These are phyloP conservation scores for Pemphigus obesinymphae DNA, from an alignment of 1,140 invertebrate species.

Conservation along the genomic window DNA sequence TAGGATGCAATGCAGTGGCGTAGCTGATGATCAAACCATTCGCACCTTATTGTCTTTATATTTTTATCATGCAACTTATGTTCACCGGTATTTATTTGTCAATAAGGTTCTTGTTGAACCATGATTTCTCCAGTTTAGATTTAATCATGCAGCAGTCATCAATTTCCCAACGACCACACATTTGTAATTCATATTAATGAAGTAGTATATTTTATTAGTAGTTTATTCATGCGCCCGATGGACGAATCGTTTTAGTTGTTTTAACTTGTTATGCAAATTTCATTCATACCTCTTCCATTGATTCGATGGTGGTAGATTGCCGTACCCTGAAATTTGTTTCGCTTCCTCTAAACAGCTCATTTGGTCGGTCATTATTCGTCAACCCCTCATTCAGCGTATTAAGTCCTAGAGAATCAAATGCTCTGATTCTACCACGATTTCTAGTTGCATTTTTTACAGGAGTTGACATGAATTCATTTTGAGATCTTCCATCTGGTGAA, in stretches of 20 bases:
- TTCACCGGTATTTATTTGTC: not conserved
- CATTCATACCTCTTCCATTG: constrained; percentile 39
- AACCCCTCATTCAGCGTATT: not conserved
- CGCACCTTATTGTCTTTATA: not conserved
- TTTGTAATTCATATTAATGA: constrained; percentile 17
- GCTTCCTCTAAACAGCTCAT: constrained; percentile 19
- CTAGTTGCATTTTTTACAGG: not conserved
- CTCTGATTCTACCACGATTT: constrained; percentile 12
- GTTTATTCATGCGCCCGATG: constrained; percentile 7
- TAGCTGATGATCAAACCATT: constrained; percentile 18
- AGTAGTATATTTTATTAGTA: constrained; percentile 32
- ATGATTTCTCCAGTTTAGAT: not conserved
- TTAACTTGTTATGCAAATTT: constrained; percentile 16
- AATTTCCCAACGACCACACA: not conserved
- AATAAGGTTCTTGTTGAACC: not conserved
- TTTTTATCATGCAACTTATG: constrained; percentile 33
- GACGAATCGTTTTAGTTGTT: constrained; percentile 16
- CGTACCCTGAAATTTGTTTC: constrained; percentile 13
- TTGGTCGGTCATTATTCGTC: not conserved
- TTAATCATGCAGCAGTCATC: constrained; percentile 29
- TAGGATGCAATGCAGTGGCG: constrained; percentile 21
- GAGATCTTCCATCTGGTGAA: not conserved
- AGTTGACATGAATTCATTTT: constrained; percentile 7
- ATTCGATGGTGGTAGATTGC: not conserved
- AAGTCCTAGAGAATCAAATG: constrained; percentile 22